A percentile compares a stretch with the other conserved stretches of the same genome.
These are phyloP conservation scores for Drosophila prolongata DNA, from an alignment of 2,888 invertebrate species.

Conservation along the genomic window DNA sequence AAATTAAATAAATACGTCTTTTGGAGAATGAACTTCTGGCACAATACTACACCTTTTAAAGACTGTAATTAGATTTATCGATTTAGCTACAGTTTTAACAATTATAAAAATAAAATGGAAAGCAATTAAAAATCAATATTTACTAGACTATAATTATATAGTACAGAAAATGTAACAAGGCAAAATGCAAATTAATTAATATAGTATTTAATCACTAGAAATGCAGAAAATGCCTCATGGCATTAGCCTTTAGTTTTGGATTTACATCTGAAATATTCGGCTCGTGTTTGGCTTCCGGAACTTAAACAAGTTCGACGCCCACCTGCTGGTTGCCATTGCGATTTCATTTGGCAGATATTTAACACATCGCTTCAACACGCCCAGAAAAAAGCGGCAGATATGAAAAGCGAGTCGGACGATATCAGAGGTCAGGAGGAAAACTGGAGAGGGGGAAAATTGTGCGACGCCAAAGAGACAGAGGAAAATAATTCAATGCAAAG, in stretches of 20 bases:
- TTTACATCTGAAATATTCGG: background rate
- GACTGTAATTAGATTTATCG: too few species aligned
- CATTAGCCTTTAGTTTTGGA: background rate
- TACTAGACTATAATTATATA: constrained; percentile 41
- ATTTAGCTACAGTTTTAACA: too few species aligned
- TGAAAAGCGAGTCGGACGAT: constrained; percentile 25
- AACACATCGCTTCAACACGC: constrained; percentile 40
- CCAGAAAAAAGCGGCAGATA: constrained; percentile 29
- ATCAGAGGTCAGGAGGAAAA: constrained; percentile 29
- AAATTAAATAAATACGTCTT: too few species aligned
- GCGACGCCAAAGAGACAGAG: constrained; percentile 19
- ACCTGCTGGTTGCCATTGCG: constrained; percentile 34
- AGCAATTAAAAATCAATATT: constrained; percentile 21
- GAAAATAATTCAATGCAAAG: constrained; percentile 54
- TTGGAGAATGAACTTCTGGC: too few species aligned
- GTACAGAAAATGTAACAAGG: background rate
- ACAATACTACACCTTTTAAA: too few species aligned
- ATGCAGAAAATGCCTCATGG: background rate
- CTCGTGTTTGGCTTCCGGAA: background rate
- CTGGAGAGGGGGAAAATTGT: constrained; percentile 16
- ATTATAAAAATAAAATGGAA: too few species aligned
- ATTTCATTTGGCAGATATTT: constrained; percentile 37
- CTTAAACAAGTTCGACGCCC: constrained; percentile 5
- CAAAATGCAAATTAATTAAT: too few species aligned
- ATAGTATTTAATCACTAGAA: background rate